phyloP scores from a whole-genome alignment of 2,888 invertebrate genomes.

The Phortica magna region DNA sequence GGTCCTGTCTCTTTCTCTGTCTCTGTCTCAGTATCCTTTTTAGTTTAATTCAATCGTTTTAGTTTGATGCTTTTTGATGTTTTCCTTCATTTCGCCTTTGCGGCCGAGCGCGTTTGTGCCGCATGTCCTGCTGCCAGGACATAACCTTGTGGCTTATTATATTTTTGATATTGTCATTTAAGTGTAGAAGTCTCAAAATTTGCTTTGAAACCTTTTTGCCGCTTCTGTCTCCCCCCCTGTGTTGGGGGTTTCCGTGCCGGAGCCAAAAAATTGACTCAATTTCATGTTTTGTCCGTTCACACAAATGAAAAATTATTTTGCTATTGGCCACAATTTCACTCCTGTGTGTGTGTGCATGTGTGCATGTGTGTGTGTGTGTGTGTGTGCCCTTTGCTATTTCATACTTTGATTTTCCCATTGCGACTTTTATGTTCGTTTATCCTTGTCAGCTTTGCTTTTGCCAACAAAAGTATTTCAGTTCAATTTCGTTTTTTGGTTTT shows the following conservation, averaged over 20 bases:
- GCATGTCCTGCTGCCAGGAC: background rate
- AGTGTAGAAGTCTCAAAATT: slow-evolving; percentile 6
- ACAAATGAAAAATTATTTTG: slow-evolving; percentile 22
- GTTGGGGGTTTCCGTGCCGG: background rate
- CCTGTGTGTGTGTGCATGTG: no score
- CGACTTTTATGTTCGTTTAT: background rate
- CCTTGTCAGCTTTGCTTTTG: background rate
- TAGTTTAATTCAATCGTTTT: slow-evolving; percentile 13
- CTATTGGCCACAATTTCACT: slow-evolving; percentile 17
- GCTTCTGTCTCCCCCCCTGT: background rate
- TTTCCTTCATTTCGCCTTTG: background rate
- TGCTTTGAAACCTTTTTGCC: slow-evolving; percentile 23
- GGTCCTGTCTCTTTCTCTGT: background rate
- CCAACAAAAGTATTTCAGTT: slow-evolving; percentile 11
- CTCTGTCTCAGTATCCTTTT: slow-evolving; percentile 11
- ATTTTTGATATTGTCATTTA: slow-evolving; percentile 30
- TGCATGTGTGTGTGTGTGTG: no score
- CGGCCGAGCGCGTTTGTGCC: background rate
- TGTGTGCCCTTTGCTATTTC: no score
- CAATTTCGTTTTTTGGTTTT: background rate
- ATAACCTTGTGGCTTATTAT: slow-evolving; percentile 22
- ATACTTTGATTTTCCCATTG: slow-evolving; percentile 16
- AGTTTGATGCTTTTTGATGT: background rate
- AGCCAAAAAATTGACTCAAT: slow-evolving; percentile 17
- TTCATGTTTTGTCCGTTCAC: slow-evolving; percentile 2